phyloP scores from a whole-genome alignment of 2,113 vertebrate genomes.

The Stegastes partitus region DNA sequence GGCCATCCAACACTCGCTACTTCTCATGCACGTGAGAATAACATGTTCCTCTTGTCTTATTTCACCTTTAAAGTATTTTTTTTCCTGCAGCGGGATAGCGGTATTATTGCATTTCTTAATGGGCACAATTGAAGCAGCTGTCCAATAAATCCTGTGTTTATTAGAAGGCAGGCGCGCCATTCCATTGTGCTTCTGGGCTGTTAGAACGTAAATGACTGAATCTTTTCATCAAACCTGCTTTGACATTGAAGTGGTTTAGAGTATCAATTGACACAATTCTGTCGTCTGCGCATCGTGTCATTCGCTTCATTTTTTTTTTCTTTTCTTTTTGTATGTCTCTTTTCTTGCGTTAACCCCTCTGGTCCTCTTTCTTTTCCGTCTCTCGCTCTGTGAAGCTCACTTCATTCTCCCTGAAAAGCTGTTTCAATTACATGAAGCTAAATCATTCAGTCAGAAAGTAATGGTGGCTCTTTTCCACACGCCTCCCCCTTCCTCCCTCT shows the following conservation, averaged over 20 bases:
- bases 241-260: constrained; percentile 41
- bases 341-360: constrained; percentile 3
- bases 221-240: constrained; percentile 24
- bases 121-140: constrained; percentile 49
- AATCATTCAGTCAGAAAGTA: constrained; percentile 18
- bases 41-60: constrained; percentile 22
- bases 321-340: neutral
- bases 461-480: neutral
- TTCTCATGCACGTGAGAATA: constrained; percentile 3
- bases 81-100: constrained; percentile 20
- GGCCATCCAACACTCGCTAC: constrained; percentile 22
- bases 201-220: constrained; percentile 15
- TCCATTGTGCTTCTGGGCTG: constrained; percentile 47
- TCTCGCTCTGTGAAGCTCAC: neutral
- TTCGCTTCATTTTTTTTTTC: neutral
- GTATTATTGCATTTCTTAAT: constrained; percentile 57
- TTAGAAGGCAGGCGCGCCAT: constrained; percentile 26
- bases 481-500: neutral
- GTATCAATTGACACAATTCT: constrained; percentile 19
- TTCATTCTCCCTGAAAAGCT: constrained; percentile 25
- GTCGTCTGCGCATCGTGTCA: neutral
- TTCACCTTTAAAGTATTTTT: constrained; percentile 57
- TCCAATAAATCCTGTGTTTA: constrained; percentile 61
- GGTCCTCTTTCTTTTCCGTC: neutral
- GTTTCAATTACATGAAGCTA: constrained; percentile 29